Evolutionary conservation across 2,113 vertebrate genomes (phyloP).

Genomic region (Pluvianellus socialis): DNA sequence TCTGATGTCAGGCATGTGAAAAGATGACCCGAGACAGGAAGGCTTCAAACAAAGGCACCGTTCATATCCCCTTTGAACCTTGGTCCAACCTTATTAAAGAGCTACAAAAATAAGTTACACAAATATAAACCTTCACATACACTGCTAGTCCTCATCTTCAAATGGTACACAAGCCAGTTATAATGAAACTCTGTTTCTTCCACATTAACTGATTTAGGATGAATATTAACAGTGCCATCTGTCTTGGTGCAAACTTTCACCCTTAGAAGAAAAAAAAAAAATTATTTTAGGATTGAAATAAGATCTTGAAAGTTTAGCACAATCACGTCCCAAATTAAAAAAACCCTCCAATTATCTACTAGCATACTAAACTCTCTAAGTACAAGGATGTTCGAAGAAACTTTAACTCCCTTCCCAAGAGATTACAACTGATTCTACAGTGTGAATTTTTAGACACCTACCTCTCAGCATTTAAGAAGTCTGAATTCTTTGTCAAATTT

Average conservation of each 20-base stretch:
- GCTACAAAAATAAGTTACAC: not conserved
- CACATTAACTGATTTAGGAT: constrained; percentile 96
- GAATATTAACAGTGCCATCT: constrained; percentile 91
- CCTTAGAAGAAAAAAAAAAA: constrained; percentile 63
- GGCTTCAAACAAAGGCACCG: not conserved
- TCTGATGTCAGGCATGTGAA: not conserved
- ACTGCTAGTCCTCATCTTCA: constrained; percentile 97
- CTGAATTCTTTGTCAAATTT: not conserved
- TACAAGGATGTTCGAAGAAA: not conserved
- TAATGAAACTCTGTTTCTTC: constrained; percentile 91
- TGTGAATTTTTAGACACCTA: not conserved
- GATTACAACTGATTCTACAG: too few relatives aligned
- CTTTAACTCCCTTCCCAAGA: not conserved
- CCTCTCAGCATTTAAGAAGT: not conserved
- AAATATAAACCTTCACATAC: constrained; percentile 75
- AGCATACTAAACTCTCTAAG: not conserved
- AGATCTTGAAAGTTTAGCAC: not conserved
- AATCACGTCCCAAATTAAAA: not conserved
- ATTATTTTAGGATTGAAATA: not conserved
- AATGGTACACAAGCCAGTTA: constrained; percentile 96
- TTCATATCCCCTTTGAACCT: not conserved
- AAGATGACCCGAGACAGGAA: not conserved
- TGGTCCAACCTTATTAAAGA: not conserved
- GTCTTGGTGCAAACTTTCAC: constrained; percentile 92
- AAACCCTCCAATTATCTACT: not conserved